Evolutionary conservation across 2,113 vertebrate genomes (phyloP).

Genomic region (Ranitomeya variabilis): DNA sequence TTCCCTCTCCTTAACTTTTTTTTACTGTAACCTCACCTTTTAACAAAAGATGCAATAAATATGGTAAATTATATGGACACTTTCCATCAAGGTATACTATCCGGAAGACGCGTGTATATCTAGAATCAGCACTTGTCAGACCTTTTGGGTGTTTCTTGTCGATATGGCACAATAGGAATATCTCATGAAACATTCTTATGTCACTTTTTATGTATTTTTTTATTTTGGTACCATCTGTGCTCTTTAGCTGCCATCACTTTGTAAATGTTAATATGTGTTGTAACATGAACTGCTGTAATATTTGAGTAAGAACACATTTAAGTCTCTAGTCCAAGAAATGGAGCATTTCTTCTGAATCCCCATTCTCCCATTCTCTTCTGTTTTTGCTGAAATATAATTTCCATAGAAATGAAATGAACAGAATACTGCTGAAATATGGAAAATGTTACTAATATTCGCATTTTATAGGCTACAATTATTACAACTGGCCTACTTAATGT

Average conservation of each 20-base stretch:
- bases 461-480: conserved; percentile 41
- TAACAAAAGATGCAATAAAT: too few species aligned
- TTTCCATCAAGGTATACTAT: too few species aligned
- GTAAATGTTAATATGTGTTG: not conserved
- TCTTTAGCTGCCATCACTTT: not conserved
- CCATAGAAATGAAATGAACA: conserved; percentile 20
- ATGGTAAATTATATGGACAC: too few species aligned
- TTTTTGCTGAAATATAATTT: conserved; percentile 29
- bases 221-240: not conserved
- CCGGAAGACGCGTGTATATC: too few species aligned
- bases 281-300: not conserved
- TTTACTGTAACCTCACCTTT: too few species aligned
- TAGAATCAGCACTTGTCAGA: too few species aligned
- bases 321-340: not conserved
- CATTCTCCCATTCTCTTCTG: not conserved
- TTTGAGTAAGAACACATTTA: not conserved
- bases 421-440: conserved; percentile 23
- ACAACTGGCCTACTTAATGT: conserved; percentile 9
- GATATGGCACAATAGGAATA: too few species aligned
- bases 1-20: too few species aligned
- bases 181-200: not conserved
- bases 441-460: conserved; percentile 27
- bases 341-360: not conserved
- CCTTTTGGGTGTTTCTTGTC: too few species aligned
- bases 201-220: not conserved